Evolutionary conservation across 2,888 invertebrate genomes (phyloP).

Genomic region (Actias luna): DNA sequence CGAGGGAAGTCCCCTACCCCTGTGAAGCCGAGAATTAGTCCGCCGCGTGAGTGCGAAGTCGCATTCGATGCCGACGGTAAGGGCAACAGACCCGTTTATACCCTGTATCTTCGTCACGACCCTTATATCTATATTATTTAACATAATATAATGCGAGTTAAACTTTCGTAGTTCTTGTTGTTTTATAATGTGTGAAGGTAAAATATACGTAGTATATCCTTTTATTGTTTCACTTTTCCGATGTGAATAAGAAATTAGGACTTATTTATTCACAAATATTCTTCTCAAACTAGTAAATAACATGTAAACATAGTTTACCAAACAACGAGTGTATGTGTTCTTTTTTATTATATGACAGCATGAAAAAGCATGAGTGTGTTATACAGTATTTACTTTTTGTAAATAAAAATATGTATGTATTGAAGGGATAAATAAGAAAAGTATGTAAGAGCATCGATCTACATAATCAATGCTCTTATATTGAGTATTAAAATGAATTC

Average conservation of each 20-base stretch:
- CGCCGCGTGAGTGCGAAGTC: constrained; percentile 86
- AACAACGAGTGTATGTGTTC: constrained; percentile 71
- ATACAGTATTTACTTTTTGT: background rate
- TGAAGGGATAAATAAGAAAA: background rate
- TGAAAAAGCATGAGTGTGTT: constrained; percentile 27
- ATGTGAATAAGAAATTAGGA: constrained; percentile 61
- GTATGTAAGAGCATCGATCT: background rate
- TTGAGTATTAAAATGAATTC: background rate
- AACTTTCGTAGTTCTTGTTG: constrained; percentile 19
- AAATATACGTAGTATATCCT: constrained; percentile 38
- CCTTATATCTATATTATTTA: constrained; percentile 36
- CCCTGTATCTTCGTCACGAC: constrained; percentile 70
- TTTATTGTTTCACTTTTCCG: constrained; percentile 31
- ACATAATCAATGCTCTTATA: background rate
- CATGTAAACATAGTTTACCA: constrained; percentile 32
- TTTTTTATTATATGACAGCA: constrained; percentile 34
- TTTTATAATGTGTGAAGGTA: constrained; percentile 36
- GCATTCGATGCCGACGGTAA: constrained; percentile 89
- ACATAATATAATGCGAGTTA: constrained; percentile 19
- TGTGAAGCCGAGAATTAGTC: constrained; percentile 86
- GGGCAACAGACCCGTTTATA: constrained; percentile 68
- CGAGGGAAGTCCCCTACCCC: constrained; percentile 85
- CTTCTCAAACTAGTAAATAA: constrained; percentile 36
- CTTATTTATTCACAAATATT: constrained; percentile 59
- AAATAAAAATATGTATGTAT: background rate